Evolutionary conservation across 2,113 vertebrate genomes (phyloP), one percentile per base, ranked within the genome.

Genomic region (Melanostigma gelatinosum): DNA sequence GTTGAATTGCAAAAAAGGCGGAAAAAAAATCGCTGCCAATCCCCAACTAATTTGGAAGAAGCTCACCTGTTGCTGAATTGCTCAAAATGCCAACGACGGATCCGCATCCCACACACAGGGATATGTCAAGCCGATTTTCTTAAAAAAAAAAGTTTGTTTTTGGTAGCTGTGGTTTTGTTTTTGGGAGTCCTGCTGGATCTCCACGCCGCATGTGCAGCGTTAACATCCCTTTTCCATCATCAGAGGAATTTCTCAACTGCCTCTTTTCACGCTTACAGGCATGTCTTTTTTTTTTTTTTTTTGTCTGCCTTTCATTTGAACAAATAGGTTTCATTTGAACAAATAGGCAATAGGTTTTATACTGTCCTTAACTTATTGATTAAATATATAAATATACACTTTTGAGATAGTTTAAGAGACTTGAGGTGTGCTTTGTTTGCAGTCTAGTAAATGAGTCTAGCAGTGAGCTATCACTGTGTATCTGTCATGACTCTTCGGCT

Each of bases 31-130:
- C 9, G 3, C 42, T 84, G 74, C 75, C 68, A 88, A 34, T 50
- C 84, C 48, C 44, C 40, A 62, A 42, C 60, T 61, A 34, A 71
- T 69, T 75, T 68, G 48, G 27, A 82, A 82, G 32, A 69, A 79
- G 38, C 44, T 80, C 72, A 83, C 79, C 77, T 86, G 79, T 67
- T 74, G 52, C 57, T 66, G 52, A 77, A 67, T 38, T 67, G 54
- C 67, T 54, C 34, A 54, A 58, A 62, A 16, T 81, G 79, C 67
- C 70, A 75, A 40, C 7, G 9, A 75, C 24, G 34, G 61, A 72
- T 78, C 65, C 34, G 18, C 78, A 69, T 40, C 44, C 36, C 67
- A 77, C 61, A 32, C 58, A 72, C 27, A 57, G 16, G 12, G 1
- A 77, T 83, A 50, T 61, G 36, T 32, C 55, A 42, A 44, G 12